Evolutionary conservation across 2,888 invertebrate species (phyloP), one percentile per base, ranked within the genome.

Genomic region (Dorcus hopei): DNA sequence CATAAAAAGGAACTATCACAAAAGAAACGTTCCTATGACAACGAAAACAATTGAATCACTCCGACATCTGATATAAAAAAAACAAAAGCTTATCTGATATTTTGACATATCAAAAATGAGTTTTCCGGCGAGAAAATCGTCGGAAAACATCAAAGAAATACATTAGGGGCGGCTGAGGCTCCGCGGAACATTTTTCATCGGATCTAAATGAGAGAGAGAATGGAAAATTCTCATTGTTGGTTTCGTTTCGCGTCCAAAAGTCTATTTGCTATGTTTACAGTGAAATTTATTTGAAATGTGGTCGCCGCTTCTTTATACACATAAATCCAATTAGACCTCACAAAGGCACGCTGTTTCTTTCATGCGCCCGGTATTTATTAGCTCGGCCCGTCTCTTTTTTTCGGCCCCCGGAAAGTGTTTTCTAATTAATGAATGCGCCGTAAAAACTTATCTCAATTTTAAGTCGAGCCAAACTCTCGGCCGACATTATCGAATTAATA

Each of bases 81-180:
- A 49, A 49, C 38, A 49, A 49, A 49, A 49, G 33, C 57, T 57
- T 47, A 60, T 60, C 60, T 40, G 60, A 53, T 53, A 53, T 57
- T 60, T 57, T 60, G 60, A 60, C 60, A 53, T 56, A 57, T 57
- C 60, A 60, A 60, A 57, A 60, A 60, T 60, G 60, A 60, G 60
- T 53, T 60, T 60, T 50, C 55, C 55, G 52, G 59, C 11, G 57
- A 39, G 51, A 49, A 39, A 49, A 26, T 50, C 43, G 52, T 38
- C 45, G 47, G 42, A 52, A 49, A 53, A 60, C 57, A 57, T 60
- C 60, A 60, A 60, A 60, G 60, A 50, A 45, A 58, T 23, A 50
- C 38, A 49, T 48, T 52, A 50, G 42, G 42, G 11, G 42, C 11
- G 42, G 42, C 42, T 42, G 3, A 11, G 42, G 11, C 42, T 11